phyloP scores from a whole-genome alignment of 2,888 invertebrate genomes.

The Listrodromus nycthemerus region DNA sequence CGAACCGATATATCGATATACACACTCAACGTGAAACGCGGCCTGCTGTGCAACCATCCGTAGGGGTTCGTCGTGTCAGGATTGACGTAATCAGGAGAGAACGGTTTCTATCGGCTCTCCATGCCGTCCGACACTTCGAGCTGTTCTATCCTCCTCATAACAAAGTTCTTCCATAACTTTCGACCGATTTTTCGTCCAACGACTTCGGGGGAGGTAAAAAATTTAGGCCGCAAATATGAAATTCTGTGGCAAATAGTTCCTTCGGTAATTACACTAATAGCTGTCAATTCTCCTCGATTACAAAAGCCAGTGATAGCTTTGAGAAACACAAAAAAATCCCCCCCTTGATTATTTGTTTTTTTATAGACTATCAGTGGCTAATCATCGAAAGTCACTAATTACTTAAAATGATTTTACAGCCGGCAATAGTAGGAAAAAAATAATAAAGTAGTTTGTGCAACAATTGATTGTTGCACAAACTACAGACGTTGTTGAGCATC shows the following conservation, averaged over 20 bases:
- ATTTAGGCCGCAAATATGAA: not conserved
- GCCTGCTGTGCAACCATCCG: not conserved
- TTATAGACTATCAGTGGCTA: not conserved
- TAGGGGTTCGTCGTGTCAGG: constrained; percentile 19
- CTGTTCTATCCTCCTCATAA: constrained; percentile 21
- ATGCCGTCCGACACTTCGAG: not conserved
- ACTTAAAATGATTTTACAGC: no score
- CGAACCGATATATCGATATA: not conserved
- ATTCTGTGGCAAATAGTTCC: not conserved
- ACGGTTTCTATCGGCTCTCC: constrained; percentile 4
- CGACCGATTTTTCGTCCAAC: not conserved
- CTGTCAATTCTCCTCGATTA: constrained; percentile 1
- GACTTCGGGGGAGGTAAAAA: not conserved
- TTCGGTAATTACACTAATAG: not conserved
- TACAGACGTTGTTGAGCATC: not conserved
- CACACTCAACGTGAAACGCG: not conserved
- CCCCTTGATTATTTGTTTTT: not conserved
- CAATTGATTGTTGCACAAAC: no score
- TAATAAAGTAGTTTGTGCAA: not conserved
- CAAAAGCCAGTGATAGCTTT: not conserved
- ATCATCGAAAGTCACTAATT: no score
- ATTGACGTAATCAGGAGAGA: constrained; percentile 34
- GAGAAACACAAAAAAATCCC: not conserved
- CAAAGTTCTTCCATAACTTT: constrained; percentile 31
- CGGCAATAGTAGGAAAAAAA: not conserved